phyloP scores from a whole-genome alignment of 2,888 invertebrate genomes.

The Philereme vetulata region DNA sequence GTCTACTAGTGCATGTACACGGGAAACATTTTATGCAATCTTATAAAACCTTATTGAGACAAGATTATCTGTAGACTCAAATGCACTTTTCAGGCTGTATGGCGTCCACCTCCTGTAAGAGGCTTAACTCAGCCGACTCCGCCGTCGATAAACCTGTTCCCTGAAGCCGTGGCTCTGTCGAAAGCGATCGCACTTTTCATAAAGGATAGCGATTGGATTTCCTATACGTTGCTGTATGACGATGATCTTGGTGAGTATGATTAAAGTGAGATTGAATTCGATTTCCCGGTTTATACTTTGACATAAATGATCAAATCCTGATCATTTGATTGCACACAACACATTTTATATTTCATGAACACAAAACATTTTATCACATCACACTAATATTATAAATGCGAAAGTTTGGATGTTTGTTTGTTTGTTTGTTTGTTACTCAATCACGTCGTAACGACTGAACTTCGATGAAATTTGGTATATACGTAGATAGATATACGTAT shows the following conservation, averaged over 20 bases:
- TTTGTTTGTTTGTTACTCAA: too few relatives aligned
- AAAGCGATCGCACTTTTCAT: conserved; percentile 87
- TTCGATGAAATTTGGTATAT: too few relatives aligned
- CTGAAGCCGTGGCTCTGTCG: conserved; percentile 87
- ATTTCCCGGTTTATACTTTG: neutral
- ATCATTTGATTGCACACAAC: too few relatives aligned
- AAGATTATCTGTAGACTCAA: conserved; percentile 3
- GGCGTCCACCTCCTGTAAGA: conserved; percentile 67
- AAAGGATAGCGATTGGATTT: conserved; percentile 88
- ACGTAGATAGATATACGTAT: too few relatives aligned
- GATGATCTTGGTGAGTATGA: conserved; percentile 85
- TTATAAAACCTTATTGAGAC: neutral
- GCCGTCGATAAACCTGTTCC: conserved; percentile 87
- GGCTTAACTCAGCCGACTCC: conserved; percentile 55
- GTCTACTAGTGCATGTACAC: too few relatives aligned
- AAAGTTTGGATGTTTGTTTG: too few relatives aligned
- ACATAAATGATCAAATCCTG: too few relatives aligned
- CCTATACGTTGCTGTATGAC: conserved; percentile 91
- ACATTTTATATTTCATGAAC: too few relatives aligned
- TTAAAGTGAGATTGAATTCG: neutral
- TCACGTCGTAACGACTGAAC: too few relatives aligned
- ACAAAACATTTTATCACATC: too few relatives aligned
- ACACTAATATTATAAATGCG: too few relatives aligned
- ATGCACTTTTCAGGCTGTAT: conserved; percentile 58
- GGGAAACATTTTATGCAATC: too few relatives aligned